These are phyloP conservation scores for Nomada flava DNA, from an alignment of 2,888 invertebrate species.

Conservation along the genomic window DNA sequence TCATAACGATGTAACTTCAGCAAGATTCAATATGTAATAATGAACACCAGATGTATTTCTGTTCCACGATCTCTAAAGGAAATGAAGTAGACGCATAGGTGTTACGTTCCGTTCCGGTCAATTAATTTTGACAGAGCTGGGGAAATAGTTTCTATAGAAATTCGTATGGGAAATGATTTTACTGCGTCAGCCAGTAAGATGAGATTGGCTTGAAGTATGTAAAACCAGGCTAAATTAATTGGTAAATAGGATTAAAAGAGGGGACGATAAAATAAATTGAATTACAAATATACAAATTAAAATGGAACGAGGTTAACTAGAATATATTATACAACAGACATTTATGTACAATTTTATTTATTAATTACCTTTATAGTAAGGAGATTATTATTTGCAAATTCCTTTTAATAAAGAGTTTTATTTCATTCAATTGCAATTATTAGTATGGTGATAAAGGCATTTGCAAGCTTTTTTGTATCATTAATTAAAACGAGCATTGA, in stretches of 20 bases:
- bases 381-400: too few relatives aligned
- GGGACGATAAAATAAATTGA: too few relatives aligned
- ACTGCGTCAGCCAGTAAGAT: not conserved
- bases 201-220: too few relatives aligned
- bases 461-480: too few relatives aligned
- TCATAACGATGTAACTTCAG: slow-evolving; percentile 10
- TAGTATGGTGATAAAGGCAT: too few relatives aligned
- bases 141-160: not conserved
- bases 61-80: not conserved
- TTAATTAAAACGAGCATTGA: too few relatives aligned
- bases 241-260: too few relatives aligned
- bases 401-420: too few relatives aligned
- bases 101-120: too few relatives aligned
- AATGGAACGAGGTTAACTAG: not conserved
- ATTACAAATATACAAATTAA: not conserved
- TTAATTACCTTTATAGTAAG: not conserved
- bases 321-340: not conserved
- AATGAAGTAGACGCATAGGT: too few relatives aligned
- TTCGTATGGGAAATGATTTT: not conserved
- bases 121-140: not conserved
- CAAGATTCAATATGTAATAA: slow-evolving; percentile 15
- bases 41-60: not conserved
- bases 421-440: not conserved
- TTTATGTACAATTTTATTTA: not conserved
- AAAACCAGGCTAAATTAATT: too few relatives aligned